phyloP scores from a whole-genome alignment of 2,888 invertebrate species.

The Volucella inflata region DNA sequence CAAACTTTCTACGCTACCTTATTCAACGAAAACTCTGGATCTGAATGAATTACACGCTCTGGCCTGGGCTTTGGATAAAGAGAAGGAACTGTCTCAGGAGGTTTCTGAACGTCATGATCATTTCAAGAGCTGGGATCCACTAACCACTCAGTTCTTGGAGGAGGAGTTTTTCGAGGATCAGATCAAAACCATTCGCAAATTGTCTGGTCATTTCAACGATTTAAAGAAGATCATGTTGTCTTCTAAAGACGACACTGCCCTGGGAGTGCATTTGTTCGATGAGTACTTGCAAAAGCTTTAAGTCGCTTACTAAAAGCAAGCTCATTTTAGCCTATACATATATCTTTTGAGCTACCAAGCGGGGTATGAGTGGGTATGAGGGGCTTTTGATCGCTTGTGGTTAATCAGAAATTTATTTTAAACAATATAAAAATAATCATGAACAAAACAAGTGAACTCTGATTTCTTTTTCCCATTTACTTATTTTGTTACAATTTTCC shows the following conservation, averaged over 20 bases:
- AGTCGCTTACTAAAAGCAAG: conserved; percentile 55
- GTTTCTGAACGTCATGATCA: conserved; percentile 88
- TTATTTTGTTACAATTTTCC: too few relatives aligned
- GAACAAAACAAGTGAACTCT: conserved; percentile 35
- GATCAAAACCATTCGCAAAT: conserved; percentile 87
- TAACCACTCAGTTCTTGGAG: conserved; percentile 90
- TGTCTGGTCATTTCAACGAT: too few relatives aligned
- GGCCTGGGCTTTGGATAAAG: conserved; percentile 89
- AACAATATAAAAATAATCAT: background rate
- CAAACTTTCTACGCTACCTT: too few relatives aligned
- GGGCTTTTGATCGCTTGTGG: conserved; percentile 46
- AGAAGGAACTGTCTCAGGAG: conserved; percentile 88
- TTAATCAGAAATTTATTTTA: conserved; percentile 35
- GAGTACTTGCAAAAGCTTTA: conserved; percentile 85
- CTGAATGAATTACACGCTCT: conserved; percentile 88
- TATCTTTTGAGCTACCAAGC: conserved; percentile 11
- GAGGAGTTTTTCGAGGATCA: conserved; percentile 90
- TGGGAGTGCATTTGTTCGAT: conserved; percentile 90
- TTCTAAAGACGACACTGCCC: conserved; percentile 85
- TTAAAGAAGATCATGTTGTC: too few relatives aligned
- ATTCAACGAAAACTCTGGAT: conserved; percentile 75
- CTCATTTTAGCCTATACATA: conserved; percentile 41
- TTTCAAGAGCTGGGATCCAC: conserved; percentile 87
- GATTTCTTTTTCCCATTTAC: too few relatives aligned
- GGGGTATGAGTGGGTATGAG: conserved; percentile 32